A percentile compares a stretch with the other conserved stretches of the same genome.
phyloP scores from a whole-genome alignment of 2,888 invertebrate species.

The Hydraecia micacea region DNA sequence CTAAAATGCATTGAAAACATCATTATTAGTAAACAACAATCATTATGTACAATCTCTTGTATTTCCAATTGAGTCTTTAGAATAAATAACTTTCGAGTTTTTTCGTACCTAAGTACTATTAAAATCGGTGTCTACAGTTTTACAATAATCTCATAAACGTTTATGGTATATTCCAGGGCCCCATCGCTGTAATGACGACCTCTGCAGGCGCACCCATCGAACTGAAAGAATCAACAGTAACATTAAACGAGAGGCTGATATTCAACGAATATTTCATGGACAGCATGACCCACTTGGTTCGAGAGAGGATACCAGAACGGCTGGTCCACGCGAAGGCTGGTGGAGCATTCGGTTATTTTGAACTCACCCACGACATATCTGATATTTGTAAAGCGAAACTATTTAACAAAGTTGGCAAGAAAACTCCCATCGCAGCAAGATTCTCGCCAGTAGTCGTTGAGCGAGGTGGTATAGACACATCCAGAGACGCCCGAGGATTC shows the following conservation, averaged over 20 bases:
- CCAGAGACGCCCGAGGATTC: conserved; percentile 96
- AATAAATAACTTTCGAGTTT: neutral
- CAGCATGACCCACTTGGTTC: conserved; percentile 93
- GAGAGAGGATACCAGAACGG: conserved; percentile 97
- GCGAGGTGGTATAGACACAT: conserved; percentile 95
- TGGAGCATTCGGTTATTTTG: conserved; percentile 96
- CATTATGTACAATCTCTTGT: neutral
- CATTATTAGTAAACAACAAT: neutral
- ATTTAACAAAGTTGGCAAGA: conserved; percentile 93
- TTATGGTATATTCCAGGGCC: conserved; percentile 79
- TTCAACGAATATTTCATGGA: conserved; percentile 94
- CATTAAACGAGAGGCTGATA: conserved; percentile 94
- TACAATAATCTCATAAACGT: neutral
- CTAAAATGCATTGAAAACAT: no score
- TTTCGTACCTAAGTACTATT: neutral
- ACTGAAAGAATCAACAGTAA: conserved; percentile 91
- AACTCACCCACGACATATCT: conserved; percentile 95
- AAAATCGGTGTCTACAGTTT: neutral
- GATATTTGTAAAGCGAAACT: conserved; percentile 94
- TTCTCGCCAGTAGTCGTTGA: conserved; percentile 96
- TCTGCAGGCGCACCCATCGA: conserved; percentile 94
- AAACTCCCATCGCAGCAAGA: conserved; percentile 93
- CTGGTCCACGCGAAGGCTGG: conserved; percentile 98
- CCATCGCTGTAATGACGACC: conserved; percentile 91
- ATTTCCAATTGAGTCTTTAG: neutral